These are phyloP conservation scores for Protobothrops mucrosquamatus DNA, from an alignment of 2,113 vertebrate species.

Conservation along the genomic window DNA sequence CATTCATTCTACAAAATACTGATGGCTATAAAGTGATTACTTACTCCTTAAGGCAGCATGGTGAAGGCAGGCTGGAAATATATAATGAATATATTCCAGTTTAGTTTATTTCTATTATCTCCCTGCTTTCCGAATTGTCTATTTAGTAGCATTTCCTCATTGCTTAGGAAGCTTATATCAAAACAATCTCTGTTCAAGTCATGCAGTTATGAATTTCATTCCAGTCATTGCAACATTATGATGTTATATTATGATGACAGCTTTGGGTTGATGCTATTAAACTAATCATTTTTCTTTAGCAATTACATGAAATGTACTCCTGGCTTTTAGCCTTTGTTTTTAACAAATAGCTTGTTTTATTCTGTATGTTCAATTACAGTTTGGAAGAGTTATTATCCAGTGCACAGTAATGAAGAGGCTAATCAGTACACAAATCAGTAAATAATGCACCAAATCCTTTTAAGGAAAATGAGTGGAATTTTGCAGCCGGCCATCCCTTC, in stretches of 20 bases:
- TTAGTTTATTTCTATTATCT: neutral
- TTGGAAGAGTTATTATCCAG: slow-evolving; percentile 5
- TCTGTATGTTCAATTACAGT: neutral
- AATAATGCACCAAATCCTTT: slow-evolving; percentile 11
- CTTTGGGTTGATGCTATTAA: neutral
- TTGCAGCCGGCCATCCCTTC: neutral
- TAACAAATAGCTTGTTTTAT: slow-evolving; percentile 29
- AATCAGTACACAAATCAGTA: neutral
- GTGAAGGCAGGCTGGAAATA: neutral
- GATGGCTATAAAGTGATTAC: neutral
- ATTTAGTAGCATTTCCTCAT: neutral
- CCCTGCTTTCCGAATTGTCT: neutral
- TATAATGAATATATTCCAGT: neutral
- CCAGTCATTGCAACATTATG: neutral
- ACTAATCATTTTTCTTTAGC: neutral
- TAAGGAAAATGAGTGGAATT: neutral
- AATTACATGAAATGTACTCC: neutral
- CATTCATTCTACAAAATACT: neutral
- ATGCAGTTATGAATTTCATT: neutral
- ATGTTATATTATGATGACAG: neutral
- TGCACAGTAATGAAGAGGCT: neutral
- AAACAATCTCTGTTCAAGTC: slow-evolving; percentile 1
- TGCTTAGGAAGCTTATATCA: slow-evolving; percentile 1
- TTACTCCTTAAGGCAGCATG: neutral
- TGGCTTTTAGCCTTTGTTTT: slow-evolving; percentile 2